Conservation (phyloP, 2,888 invertebrate species). For the Timandra comae region DNA sequence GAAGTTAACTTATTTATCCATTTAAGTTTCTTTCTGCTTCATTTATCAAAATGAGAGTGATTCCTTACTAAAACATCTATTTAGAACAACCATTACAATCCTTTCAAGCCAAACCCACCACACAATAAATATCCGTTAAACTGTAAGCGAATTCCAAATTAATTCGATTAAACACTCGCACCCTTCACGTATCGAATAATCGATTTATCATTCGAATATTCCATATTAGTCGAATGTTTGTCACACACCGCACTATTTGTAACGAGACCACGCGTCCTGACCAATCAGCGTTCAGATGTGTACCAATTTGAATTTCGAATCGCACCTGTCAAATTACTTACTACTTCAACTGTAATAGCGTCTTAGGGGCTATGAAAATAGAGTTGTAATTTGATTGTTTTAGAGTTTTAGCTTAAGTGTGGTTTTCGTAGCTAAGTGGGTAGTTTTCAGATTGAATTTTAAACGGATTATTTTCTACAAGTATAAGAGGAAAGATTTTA, state of each 20-base stretch:
- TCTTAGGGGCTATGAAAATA: constrained; percentile 13
- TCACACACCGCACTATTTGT: constrained; percentile 69
- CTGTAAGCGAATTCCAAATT: too few species aligned
- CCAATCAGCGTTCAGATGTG: constrained; percentile 69
- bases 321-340: constrained; percentile 40
- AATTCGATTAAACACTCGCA: neutral
- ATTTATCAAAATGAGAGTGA: too few species aligned
- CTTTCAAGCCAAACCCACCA: too few species aligned
- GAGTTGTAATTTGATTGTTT: constrained; percentile 18
- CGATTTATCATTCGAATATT: constrained; percentile 45
- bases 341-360: constrained; percentile 18
- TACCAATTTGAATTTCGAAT: constrained; percentile 70
- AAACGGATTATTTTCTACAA: too few species aligned
- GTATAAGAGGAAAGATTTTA: too few species aligned
- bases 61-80: too few species aligned
- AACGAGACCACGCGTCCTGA: constrained; percentile 64
- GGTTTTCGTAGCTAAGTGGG: constrained; percentile 28
- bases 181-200: constrained; percentile 9
- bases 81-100: too few species aligned
- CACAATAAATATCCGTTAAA: too few species aligned
- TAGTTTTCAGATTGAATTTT: too few species aligned
- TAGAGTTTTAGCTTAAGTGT: constrained; percentile 5
- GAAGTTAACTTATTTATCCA: too few species aligned
- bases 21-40: too few species aligned
- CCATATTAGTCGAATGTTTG: constrained; percentile 49